Evolutionary conservation across 2,797 vertebrate species (phyloP), one percentile per base, ranked within the genome.

Genomic region (Dicrostonyx torquatus): DNA sequence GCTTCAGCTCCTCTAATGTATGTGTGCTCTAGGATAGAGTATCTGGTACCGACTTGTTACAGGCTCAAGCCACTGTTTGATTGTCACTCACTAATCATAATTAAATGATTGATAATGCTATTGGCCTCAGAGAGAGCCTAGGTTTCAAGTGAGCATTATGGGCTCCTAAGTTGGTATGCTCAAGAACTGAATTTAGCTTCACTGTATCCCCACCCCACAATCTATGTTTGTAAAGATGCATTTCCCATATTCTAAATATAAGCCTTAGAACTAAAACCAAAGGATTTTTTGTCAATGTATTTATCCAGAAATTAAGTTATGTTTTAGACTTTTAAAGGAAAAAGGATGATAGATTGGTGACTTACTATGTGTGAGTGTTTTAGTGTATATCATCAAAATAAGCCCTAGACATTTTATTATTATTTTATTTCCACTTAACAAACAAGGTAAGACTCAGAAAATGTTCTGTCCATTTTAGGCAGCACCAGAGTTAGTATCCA

Each of bases 211-310:
- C 10, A 80, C 1, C 1, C 45, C 4, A 6, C 8, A 80, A 2
- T 92, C 73, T 76, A 1, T 87, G 50, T 40, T 96, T 17, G 12
- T 76, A 82, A 92, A 90, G 60, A 72, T 84, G 0, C 17, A 64
- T 78, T 89, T 96, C 43, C 66, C 86, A 4, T 96, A 97, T 95
- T 72, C 72, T 84, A 91, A 93, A 58, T 64, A 31, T 17, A 55
- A 68, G 4, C 34, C 43, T 84, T 96, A 20, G 24, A 87, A 82
- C 91, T 40, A 87, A 72, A 96, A 68, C 62, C 17, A 86, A 70
- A 85, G 64, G 2, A 6, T 77, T 85, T 93, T 93, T 40, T 15
- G 34, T 87, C 76, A 37, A 50, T 87, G 24, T 91, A 93, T 96
- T 88, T 84, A 76, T 72, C 50, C 4, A 43, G 45, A 94, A 95